Conservation (phyloP, 2,888 invertebrate genomes). For the Liopterus haemorrhoidalis region DNA sequence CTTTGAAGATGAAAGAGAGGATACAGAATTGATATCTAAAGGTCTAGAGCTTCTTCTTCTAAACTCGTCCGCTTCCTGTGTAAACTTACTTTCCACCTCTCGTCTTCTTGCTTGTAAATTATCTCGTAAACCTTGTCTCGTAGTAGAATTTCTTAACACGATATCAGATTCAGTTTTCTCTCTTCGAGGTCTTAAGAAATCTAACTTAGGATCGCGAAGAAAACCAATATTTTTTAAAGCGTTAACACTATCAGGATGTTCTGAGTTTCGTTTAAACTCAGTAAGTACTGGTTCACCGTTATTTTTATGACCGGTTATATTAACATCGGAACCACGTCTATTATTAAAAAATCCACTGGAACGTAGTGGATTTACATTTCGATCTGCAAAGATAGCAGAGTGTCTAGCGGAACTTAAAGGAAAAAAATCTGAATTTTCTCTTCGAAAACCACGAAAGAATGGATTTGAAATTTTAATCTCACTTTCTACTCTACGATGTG, state of each 20-base stretch:
- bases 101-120: conserved; percentile 47
- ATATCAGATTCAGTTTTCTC: conserved; percentile 89
- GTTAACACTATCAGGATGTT: conserved; percentile 45
- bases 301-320: conserved; percentile 48
- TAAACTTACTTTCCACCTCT: conserved; percentile 46
- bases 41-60: conserved; percentile 48
- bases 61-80: conserved; percentile 44
- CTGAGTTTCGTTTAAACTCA: conserved; percentile 58
- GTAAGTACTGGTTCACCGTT: conserved; percentile 65
- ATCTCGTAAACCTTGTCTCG: conserved; percentile 48
- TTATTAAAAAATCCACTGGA: conserved; percentile 68
- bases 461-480: conserved; percentile 65
- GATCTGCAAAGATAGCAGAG: conserved; percentile 60
- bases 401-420: conserved; percentile 67
- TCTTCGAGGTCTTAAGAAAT: conserved; percentile 63
- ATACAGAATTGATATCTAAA: conserved; percentile 42
- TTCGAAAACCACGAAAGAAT: conserved; percentile 71
- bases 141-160: conserved; percentile 60
- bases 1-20: conserved; percentile 37
- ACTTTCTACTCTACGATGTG: conserved; percentile 67
- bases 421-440: conserved; percentile 81
- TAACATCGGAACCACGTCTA: conserved; percentile 53
- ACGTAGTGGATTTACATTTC: conserved; percentile 51
- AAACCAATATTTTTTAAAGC: conserved; percentile 37
- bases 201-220: conserved; percentile 38